Percentiles rank a stretch among this genome's conserved stretches.
These are phyloP conservation scores for Leptopilina drosophilae DNA, from an alignment of 2,888 invertebrate genomes.

Conservation along the genomic window DNA sequence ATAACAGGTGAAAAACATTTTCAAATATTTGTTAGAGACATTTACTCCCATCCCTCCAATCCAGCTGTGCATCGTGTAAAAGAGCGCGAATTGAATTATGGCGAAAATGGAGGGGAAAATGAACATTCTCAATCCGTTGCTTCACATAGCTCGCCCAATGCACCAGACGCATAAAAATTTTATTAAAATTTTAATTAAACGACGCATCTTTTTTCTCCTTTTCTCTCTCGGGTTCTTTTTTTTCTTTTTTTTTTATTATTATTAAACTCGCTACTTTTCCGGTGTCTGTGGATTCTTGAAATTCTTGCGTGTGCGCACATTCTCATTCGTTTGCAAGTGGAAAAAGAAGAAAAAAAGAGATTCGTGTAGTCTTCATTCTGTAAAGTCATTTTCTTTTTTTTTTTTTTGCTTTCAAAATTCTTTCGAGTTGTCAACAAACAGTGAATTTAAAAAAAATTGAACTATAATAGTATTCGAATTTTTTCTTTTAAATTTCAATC, in stretches of 20 bases:
- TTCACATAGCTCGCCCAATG: slow-evolving; percentile 29
- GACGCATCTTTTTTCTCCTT: slow-evolving; percentile 31
- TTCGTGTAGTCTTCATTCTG: background rate
- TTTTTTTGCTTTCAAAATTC: background rate
- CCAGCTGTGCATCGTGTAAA: slow-evolving; percentile 18
- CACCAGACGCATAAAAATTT: slow-evolving; percentile 41
- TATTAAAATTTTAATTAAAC: slow-evolving; percentile 40
- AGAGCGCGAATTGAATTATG: slow-evolving; percentile 38
- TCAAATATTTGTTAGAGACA: slow-evolving; percentile 19
- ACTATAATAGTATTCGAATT: too few relatives aligned
- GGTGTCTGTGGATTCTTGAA: slow-evolving; percentile 28
- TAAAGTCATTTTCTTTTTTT: background rate
- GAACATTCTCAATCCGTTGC: slow-evolving; percentile 37
- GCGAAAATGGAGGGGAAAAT: slow-evolving; percentile 35
- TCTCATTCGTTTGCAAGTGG: slow-evolving; percentile 34
- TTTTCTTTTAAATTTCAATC: too few relatives aligned
- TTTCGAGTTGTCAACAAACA: background rate
- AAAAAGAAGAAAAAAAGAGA: slow-evolving; percentile 20
- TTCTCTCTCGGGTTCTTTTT: slow-evolving; percentile 13
- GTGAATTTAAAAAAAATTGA: background rate
- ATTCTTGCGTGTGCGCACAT: slow-evolving; percentile 34
- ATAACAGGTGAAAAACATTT: slow-evolving; percentile 19
- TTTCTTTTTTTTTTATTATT: slow-evolving; percentile 12
- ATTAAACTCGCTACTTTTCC: slow-evolving; percentile 29
- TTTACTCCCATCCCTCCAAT: background rate